Evolutionary conservation across 2,113 vertebrate species (phyloP), one percentile per base, ranked within the genome.

Genomic region (Turdus rufiventris): DNA sequence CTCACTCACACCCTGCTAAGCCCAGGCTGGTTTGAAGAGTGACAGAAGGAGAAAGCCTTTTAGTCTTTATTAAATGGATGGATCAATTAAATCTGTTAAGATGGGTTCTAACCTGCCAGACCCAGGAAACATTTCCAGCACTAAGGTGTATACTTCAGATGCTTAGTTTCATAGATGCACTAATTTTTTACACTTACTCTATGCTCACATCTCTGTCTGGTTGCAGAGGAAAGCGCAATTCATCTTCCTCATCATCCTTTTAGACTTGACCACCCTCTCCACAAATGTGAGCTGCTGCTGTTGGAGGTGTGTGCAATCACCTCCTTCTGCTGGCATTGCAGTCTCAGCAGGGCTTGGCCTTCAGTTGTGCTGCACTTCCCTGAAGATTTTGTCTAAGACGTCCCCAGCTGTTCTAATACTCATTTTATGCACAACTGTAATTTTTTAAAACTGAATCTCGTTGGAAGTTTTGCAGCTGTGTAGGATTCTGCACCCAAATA

Each of bases 241-340:
- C 68, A 68, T n/a, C 38, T 51, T 48, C 4, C 0, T n/a, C n/a
- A 62, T 24, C 33, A 34, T 16, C 21, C 42, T 43, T 65, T 47
- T 24, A 6, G 5, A 63, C 11, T 8, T 62, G 77, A 20, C 28
- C 0, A 0, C 16, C 5, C 28, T 45, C 34, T 28, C 23, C 62
- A 36, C 36, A 31, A n/a, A 57, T 1, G 6, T 0, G 5, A 68
- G 53, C 20, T 73, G 29, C 54, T 63, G 10, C 5, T 12, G 8
- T 0, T 33, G 51, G n/a, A 43, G 9, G 18, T 24, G 43, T 1
- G 17, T 38, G 48, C 17, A 63, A 40, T 24, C 67, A 36, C 2
- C 38, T 53, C 8, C 38, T 50, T 48, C 42, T 72, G 48, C 40
- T 56, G 42, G n/a, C 25, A n/a, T 38, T 29, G 36, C 1, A 70